Conservation (phyloP, 1,140 invertebrate species). For the Mizuhopecten yessoensis region DNA sequence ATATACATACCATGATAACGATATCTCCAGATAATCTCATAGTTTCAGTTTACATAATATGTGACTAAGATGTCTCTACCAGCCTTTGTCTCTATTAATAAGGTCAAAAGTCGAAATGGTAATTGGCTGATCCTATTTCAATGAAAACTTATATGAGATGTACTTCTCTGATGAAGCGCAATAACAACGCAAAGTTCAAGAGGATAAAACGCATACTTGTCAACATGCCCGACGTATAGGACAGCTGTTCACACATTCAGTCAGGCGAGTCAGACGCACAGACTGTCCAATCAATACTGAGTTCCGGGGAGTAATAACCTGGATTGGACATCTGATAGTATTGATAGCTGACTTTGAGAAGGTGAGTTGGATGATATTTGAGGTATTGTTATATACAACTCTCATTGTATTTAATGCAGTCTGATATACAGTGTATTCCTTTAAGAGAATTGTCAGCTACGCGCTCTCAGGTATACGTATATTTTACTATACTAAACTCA, state of each 20-base stretch:
- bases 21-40: neutral
- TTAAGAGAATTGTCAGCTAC: too few relatives aligned
- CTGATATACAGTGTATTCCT: too few relatives aligned
- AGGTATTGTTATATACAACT: neutral
- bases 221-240: neutral
- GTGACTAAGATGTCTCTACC: neutral
- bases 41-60: neutral
- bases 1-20: neutral
- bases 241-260: neutral
- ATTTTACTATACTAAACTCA: too few relatives aligned
- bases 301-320: neutral
- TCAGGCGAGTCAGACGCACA: neutral
- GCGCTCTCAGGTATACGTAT: too few relatives aligned
- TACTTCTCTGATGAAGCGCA: neutral
- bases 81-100: neutral
- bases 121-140: slow-evolving; percentile 32
- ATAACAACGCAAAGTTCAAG: slow-evolving; percentile 11
- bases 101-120: neutral
- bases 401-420: too few relatives aligned
- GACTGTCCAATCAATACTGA: neutral
- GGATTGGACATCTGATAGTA: neutral
- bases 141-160: neutral
- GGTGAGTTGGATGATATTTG: neutral
- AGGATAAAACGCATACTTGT: neutral
- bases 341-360: neutral